Conservation (phyloP, 2,888 invertebrate genomes). For the Drosophila multiciliata region DNA sequence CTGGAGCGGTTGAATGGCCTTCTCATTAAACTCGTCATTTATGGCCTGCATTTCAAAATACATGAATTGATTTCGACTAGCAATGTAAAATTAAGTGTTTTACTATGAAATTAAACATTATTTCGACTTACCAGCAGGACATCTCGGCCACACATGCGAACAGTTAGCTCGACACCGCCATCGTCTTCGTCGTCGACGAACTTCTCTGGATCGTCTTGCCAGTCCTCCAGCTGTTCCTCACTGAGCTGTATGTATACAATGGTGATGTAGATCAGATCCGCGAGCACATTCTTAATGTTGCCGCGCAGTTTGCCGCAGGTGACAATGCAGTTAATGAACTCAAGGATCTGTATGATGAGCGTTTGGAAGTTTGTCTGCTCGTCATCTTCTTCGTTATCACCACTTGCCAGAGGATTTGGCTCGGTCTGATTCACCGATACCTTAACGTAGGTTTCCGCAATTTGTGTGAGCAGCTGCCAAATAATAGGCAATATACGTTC, state of each 20-base stretch:
- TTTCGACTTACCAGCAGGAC: slow-evolving; percentile 86
- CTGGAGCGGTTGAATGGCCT: slow-evolving; percentile 86
- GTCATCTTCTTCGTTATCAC: slow-evolving; percentile 87
- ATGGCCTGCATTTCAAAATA: slow-evolving; percentile 78
- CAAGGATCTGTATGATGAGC: slow-evolving; percentile 88
- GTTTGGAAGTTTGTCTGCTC: slow-evolving; percentile 88
- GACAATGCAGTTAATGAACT: slow-evolving; percentile 88
- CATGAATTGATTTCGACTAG: background rate
- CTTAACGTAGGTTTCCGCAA: slow-evolving; percentile 88
- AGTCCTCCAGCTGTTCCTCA: slow-evolving; percentile 88
- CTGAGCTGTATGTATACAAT: slow-evolving; percentile 90
- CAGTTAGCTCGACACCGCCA: slow-evolving; percentile 87
- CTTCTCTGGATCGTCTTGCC: slow-evolving; percentile 88
- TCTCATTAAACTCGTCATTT: slow-evolving; percentile 86
- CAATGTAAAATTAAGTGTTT: background rate
- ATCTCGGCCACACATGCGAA: slow-evolving; percentile 89
- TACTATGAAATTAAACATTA: background rate
- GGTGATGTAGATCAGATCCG: slow-evolving; percentile 88
- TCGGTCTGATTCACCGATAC: slow-evolving; percentile 87
- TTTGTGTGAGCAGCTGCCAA: slow-evolving; percentile 89
- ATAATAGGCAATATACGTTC: slow-evolving; percentile 88
- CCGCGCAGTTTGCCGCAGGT: slow-evolving; percentile 87
- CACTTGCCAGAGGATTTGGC: slow-evolving; percentile 86
- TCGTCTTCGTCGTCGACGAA: slow-evolving; percentile 90
- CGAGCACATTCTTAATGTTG: slow-evolving; percentile 87